Base-by-base conservation (phyloP, 2,797 vertebrate species). In the Acrocephalus scirpaceus region DNA sequence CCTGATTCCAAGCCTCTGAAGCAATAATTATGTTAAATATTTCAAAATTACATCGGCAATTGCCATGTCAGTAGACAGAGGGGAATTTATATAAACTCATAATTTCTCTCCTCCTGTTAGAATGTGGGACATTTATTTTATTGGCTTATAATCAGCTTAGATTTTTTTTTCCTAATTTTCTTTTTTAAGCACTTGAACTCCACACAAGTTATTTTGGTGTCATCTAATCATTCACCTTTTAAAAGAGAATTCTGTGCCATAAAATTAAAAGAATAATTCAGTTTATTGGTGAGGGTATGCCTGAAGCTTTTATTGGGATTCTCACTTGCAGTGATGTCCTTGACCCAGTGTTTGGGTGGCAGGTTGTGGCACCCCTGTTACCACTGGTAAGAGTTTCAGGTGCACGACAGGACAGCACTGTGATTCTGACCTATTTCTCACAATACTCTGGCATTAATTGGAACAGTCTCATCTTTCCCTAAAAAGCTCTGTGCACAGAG, bases 271-370 rank as follows among this genome's bases (percentile, higher is more conserved):
- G n/a, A 98, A 96, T 57, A 86, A 96, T 97, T 96, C 65, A 74
- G 92, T 98, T 97, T 97, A 98, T 97, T 98, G 98, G 93, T 91
- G 75, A 98, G 93, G 25, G 36, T 72, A 95, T 84, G 53, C 91
- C 90, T 96, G 97, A 78, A 97, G 71, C 94, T 95, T 97, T 94
- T 76, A 86, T 93, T 73, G 92, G 96, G 81, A 94, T 95, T 96
- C 93, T 97, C 93, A 94, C 97, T 97, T 97, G 95, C 96, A 97
- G 95, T 87, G 88, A 96, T 96, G 81, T 94, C 92, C 92, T 96
- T 96, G 95, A 47, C 86, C 97, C 97, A 90, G 80, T 95, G 98
- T 98, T 98, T 97, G 97, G 97, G 97, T 98, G 98, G 97, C 91
- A 96, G 93, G 94, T 97, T 98, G 97, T 97, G 96, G 97, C 95